A percentile compares a stretch with the other conserved stretches of the same genome.
phyloP scores from a whole-genome alignment of 1,140 invertebrate genomes.

The Asbolus verrucosus region DNA sequence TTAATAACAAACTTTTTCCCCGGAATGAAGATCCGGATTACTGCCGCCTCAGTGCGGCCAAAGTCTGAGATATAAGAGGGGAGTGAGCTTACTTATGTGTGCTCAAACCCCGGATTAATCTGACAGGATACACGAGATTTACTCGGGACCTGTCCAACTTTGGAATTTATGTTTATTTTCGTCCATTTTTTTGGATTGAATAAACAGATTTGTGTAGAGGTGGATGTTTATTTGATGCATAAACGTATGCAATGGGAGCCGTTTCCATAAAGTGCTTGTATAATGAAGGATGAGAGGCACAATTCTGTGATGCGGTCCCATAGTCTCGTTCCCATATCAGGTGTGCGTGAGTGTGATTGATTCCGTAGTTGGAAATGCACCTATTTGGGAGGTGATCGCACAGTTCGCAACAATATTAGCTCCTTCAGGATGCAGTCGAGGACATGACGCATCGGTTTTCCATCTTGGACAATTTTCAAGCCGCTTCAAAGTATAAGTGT shows the following conservation, averaged over 20 bases:
- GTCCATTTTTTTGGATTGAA: constrained; percentile 7
- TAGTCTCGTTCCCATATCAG: no score
- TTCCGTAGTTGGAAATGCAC: no score
- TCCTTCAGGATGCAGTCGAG: no score
- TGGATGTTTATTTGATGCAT: no score
- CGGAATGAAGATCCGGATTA: constrained; percentile 46
- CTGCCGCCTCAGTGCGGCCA: constrained; percentile 7
- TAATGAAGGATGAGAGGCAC: neutral
- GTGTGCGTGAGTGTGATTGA: no score
- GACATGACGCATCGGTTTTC: no score
- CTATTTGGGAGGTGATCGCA: no score
- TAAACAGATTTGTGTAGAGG: constrained; percentile 8
- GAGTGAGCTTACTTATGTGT: constrained; percentile 18
- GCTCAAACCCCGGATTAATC: constrained; percentile 41
- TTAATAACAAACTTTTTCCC: constrained; percentile 47
- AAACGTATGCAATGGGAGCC: no score
- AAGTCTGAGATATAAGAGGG: constrained; percentile 5
- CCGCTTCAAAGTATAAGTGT: no score
- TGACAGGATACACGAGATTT: constrained; percentile 36
- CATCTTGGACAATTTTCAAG: no score
- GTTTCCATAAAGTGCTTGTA: neutral
- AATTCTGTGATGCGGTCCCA: neutral
- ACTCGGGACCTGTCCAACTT: constrained; percentile 20
- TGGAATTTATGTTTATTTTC: constrained; percentile 17
- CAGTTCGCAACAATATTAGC: no score